Evolutionary conservation across 1,140 invertebrate genomes (phyloP), one percentile per base, ranked within the genome.

Genomic region (Heliconius melpomene): DNA sequence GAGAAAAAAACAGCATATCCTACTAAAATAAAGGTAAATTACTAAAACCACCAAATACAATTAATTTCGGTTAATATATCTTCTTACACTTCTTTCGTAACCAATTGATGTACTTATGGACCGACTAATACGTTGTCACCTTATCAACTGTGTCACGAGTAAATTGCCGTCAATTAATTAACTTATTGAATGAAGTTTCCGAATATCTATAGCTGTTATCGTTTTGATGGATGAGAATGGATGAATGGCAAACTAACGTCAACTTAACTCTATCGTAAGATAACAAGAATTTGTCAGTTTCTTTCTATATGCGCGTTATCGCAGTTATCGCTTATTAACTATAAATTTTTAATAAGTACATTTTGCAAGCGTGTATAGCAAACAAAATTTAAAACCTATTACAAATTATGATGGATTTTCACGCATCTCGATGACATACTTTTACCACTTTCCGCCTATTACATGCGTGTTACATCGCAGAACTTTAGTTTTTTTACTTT

Each of bases 181-280:
- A 46, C 7, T 75, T 38, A 40, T 16, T 66, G 6, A 71, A 40
- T 77, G 18, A 76, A 75, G 38, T 76, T 23, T 50, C 23, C 60
- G 29, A 77, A 77, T 23, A 77, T 52, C 50, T 20, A 75, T 26
- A 16, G 36, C 50, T 26, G 71, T 75, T 75, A 75, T 75, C 74
- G 16, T 71, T 76, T 29, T 77, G 54, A 77, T 70, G 32, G 75
- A 71, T 77, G 40, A 26, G 2, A 57, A 66, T 66, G 26, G 11
- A 26, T 29, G 29, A 29, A 66, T 66, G 26, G 26, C n/a, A 66
- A 66, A 13, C 23, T 29, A 29, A 7, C 23, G n/a, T 60, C 9
- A 66, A 66, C 3, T 26, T 26, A 5, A 16, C 11, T 23, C 11
- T 66, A 66, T 26, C 13, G 60, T 66, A 66, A 9, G 1, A 66